Conservation (phyloP, 1,140 invertebrate species). For the Megalopta genalis region DNA sequence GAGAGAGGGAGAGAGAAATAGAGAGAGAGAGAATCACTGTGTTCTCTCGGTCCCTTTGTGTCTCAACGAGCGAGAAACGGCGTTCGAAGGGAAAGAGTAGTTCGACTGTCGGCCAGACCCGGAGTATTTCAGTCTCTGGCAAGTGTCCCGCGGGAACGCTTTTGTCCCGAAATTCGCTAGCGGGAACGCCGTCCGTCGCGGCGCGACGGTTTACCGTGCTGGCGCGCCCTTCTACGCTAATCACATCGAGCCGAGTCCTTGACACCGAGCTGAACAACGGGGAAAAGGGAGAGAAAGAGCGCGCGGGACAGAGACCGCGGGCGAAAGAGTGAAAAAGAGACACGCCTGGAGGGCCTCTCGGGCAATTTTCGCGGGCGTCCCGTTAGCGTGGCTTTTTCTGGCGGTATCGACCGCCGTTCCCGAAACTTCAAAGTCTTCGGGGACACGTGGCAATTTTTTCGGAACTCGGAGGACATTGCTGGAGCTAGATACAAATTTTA, state of each 20-base stretch:
- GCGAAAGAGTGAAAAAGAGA: too few species aligned
- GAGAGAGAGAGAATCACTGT: too few species aligned
- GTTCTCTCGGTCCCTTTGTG: background rate
- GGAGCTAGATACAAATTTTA: too few species aligned
- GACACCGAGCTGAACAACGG: constrained; percentile 36
- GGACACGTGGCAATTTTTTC: too few species aligned
- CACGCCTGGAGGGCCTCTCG: background rate
- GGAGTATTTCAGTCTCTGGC: background rate
- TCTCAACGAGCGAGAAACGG: background rate
- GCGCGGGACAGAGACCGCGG: background rate
- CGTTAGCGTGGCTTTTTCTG: background rate
- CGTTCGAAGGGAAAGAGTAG: background rate
- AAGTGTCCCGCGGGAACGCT: constrained; percentile 11
- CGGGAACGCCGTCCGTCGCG: background rate
- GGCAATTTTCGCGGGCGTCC: constrained; percentile 26
- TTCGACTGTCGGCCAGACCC: too few species aligned
- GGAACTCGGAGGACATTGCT: too few species aligned
- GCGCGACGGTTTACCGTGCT: background rate
- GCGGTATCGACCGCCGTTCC: constrained; percentile 29
- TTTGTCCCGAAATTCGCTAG: constrained; percentile 15
- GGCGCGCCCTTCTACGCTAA: constrained; percentile 19
- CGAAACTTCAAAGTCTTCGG: too few species aligned
- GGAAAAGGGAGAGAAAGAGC: background rate
- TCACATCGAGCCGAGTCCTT: constrained; percentile 47
- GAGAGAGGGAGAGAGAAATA: background rate